Percentiles rank a stretch among this genome's conserved stretches.
These are phyloP conservation scores for Agrotis exclamationis DNA, from an alignment of 2,888 invertebrate genomes.

Conservation along the genomic window DNA sequence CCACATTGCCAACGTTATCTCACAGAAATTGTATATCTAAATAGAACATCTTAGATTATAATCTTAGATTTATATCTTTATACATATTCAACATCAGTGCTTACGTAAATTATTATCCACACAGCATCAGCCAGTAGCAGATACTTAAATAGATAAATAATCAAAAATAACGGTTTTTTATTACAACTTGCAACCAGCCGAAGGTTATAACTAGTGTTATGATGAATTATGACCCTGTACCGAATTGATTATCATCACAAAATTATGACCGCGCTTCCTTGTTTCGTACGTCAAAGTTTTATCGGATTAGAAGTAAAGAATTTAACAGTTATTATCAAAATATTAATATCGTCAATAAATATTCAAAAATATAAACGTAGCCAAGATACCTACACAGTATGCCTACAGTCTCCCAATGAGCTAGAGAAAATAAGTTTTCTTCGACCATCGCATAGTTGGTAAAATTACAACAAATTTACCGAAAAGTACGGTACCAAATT, in stretches of 20 bases:
- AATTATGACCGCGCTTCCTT: constrained; percentile 10
- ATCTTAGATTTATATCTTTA: not conserved
- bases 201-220: constrained; percentile 7
- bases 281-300: constrained; percentile 14
- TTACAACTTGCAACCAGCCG: constrained; percentile 1
- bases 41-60: not conserved
- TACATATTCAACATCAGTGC: not conserved
- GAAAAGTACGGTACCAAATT: not conserved
- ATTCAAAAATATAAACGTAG: too few relatives aligned
- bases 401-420: not conserved
- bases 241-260: not conserved
- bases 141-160: not conserved
- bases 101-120: not conserved
- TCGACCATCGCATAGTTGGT: not conserved
- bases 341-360: not conserved
- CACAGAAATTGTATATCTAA: not conserved
- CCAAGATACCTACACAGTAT: too few relatives aligned
- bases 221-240: constrained; percentile 19
- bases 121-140: not conserved
- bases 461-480: not conserved
- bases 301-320: not conserved
- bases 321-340: not conserved
- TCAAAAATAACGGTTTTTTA: not conserved
- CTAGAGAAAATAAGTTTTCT: not conserved
- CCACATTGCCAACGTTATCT: not conserved